Base-by-base conservation (phyloP, 2,888 invertebrate species). In the Crioceris asparagi region DNA sequence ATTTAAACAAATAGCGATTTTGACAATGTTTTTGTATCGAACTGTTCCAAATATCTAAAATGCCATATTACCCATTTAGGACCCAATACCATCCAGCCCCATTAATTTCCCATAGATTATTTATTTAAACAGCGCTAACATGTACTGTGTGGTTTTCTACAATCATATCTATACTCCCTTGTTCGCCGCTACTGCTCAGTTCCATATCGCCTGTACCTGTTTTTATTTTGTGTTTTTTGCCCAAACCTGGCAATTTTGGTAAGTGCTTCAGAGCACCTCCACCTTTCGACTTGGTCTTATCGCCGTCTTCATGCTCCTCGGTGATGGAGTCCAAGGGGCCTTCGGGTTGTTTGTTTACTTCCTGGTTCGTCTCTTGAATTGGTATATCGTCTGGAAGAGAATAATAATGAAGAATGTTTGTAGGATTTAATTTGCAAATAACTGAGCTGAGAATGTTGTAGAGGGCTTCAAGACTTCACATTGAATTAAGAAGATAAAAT, bases 321-420 rank as follows among this genome's bases (percentile, higher is more conserved):
- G 74, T 74, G 48, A 82, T 82, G 0, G 79, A 75, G 30, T 77
- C 72, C 23, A 82, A 65, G 53, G 73, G 69, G 2, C 69, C 68
- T 38, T 78, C 79, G 4, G 70, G 67, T 38, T 43, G 41, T n/a
- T n/a, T n/a, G n/a, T n/a, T n/a, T 12, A 38, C 15, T 17, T 73
- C 72, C 31, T 71, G 74, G 55, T 77, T 77, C 8, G 74, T 74
- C 32, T 75, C 74, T 70, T 86, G 86, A 55, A 88, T 88, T 31
- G 87, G 88, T 67, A 88, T 88, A 65, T 88, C 88, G 70, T 88
- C 88, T 86, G 70, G 38, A 71, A 68, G 57, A 51, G 56, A 27
- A 2, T 4, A 11, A 25, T 25, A 11, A 11, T 25, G n/a, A 12
- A 25, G 7, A 25, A 3, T 11, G 6, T 10, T 21, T 21, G 10